Evolutionary conservation across 2,888 invertebrate genomes (phyloP).

Genomic region (Dyspetes luteomarginatus): DNA sequence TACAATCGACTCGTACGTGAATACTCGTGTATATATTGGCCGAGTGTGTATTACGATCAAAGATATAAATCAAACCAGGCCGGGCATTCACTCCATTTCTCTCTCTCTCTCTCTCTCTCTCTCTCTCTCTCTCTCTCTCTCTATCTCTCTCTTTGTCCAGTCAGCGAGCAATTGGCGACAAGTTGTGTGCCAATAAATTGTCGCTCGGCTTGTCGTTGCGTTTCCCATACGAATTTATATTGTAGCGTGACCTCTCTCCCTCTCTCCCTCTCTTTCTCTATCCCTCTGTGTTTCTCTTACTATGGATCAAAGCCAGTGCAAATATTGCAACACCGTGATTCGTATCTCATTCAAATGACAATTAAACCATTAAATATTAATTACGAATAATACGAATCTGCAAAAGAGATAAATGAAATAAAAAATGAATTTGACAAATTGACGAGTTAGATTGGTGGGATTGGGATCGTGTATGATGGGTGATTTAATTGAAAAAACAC

Average conservation of each 20-base stretch:
- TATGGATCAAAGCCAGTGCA: slow-evolving; percentile 25
- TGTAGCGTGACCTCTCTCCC: slow-evolving; percentile 53
- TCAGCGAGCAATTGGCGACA: slow-evolving; percentile 72
- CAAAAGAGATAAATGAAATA: neutral
- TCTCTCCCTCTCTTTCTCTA: no score
- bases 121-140: slow-evolving; percentile 41
- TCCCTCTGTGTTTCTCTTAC: slow-evolving; percentile 25
- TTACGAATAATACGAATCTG: slow-evolving; percentile 7
- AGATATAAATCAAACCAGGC: slow-evolving; percentile 63
- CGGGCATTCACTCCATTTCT: slow-evolving; percentile 62
- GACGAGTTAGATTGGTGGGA: neutral
- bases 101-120: slow-evolving; percentile 43
- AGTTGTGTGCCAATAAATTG: slow-evolving; percentile 75
- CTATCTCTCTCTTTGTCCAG: slow-evolving; percentile 45
- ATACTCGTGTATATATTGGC: slow-evolving; percentile 15
- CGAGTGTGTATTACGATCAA: slow-evolving; percentile 55
- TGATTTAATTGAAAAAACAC: slow-evolving; percentile 55
- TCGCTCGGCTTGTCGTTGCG: slow-evolving; percentile 68
- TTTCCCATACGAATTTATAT: slow-evolving; percentile 57
- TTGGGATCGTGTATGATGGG: slow-evolving; percentile 16
- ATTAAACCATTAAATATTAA: slow-evolving; percentile 10
- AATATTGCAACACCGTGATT: slow-evolving; percentile 24
- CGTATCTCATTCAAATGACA: neutral
- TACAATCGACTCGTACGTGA: slow-evolving; percentile 41
- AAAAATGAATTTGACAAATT: neutral